phyloP scores from a whole-genome alignment of 2,113 vertebrate genomes.

The Cyrtonyx montezumae region DNA sequence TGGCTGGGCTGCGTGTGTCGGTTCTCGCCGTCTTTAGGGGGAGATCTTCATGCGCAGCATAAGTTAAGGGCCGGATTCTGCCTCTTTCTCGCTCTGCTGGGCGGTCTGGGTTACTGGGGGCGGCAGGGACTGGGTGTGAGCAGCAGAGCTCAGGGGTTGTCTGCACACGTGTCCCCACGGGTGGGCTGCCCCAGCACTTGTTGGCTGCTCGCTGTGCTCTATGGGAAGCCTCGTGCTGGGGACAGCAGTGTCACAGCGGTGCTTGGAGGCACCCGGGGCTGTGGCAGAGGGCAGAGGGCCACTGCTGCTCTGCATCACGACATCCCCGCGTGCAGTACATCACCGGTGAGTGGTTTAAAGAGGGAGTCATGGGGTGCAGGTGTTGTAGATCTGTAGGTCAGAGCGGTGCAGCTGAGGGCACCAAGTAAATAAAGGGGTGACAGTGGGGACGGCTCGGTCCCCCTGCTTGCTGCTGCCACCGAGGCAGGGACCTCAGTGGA shows the following conservation, averaged over 20 bases:
- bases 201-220: not conserved
- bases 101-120: no score
- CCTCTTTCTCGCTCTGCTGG: no score
- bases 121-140: no score
- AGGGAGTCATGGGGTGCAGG: not conserved
- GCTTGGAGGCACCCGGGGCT: not conserved
- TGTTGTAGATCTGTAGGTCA: not conserved
- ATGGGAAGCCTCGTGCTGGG: not conserved
- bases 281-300: not conserved
- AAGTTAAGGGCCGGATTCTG: not conserved
- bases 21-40: not conserved
- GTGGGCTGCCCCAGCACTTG: not conserved
- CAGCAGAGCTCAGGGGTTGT: not conserved
- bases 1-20: not conserved
- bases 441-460: not conserved
- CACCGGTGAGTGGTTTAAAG: not conserved
- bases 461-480: fast-evolving
- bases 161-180: no score
- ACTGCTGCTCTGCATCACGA: not conserved
- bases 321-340: not conserved
- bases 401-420: not conserved
- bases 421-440: not conserved
- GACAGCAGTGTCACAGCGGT: not conserved
- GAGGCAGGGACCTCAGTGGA: not conserved
- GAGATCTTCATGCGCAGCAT: not conserved